Conservation (phyloP, 2,797 vertebrate species). For the Clamator glandarius region DNA sequence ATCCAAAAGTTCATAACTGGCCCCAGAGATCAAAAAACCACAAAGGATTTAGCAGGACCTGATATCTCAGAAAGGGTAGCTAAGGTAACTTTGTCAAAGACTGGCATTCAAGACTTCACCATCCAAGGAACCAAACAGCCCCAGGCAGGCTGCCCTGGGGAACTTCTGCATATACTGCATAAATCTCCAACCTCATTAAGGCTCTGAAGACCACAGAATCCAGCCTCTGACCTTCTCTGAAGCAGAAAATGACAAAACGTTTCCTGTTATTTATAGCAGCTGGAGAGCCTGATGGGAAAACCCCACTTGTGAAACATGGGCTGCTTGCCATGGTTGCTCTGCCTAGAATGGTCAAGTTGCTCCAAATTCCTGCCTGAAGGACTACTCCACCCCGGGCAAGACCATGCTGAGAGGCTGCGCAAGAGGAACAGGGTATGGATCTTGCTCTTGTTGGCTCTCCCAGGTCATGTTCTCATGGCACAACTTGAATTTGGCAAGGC, state of each 20-base stretch:
- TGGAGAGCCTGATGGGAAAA: conserved; percentile 69
- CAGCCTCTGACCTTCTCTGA: conserved; percentile 31
- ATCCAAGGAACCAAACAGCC: conserved; percentile 4
- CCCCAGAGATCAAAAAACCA: neutral
- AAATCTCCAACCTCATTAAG: conserved; percentile 37
- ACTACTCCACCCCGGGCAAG: neutral
- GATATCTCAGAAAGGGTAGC: neutral
- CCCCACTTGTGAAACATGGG: conserved; percentile 56
- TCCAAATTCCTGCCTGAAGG: neutral
- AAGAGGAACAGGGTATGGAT: neutral
- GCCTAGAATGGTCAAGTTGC: neutral
- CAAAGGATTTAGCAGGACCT: neutral
- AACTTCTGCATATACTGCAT: conserved; percentile 6
- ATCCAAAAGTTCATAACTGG: neutral
- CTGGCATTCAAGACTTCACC: neutral
- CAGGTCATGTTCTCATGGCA: accelerated
- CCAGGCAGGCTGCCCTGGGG: neutral
- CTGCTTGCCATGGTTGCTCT: neutral
- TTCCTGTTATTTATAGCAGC: conserved; percentile 72
- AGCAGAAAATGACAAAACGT: conserved; percentile 39
- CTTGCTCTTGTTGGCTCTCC: neutral
- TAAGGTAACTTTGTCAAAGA: conserved; percentile 25
- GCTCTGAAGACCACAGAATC: conserved; percentile 30
- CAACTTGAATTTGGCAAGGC: neutral
- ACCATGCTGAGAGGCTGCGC: accelerated